Evolutionary conservation across 2,797 vertebrate species (phyloP), one percentile per base, ranked within the genome.

Genomic region (Clamator glandarius): DNA sequence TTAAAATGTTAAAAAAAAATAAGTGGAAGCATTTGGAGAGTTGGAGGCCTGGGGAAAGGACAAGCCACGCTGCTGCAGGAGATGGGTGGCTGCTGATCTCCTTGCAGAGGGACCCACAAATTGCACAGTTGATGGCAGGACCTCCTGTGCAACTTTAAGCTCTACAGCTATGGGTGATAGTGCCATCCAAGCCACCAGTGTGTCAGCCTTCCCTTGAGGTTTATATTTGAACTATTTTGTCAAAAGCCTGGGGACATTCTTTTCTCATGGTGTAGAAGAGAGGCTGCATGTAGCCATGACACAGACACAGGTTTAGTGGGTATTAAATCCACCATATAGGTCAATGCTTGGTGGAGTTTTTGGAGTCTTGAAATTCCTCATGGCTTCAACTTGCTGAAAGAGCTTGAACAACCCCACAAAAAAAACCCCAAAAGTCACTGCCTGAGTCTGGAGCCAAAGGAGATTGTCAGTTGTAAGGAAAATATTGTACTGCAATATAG

Each of bases 221-320:
- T 70, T 36, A 17, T n/a, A 4, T 78, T 41, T 76, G 28, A 33
- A 28, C 44, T 13, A 15, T 24, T 33, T n/a, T 26, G 36, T 29
- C 26, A 68, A 83, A 89, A 79, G 3, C 10, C 44, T 14, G 6
- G 20, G 39, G 23, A 14, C 8, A 48, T 12, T 66, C n/a, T 51
- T 25, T 21, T 44, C 6, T 64, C 15, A 0, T 2, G 50, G 58
- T 13, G 57, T 48, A 51, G 87, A 39, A 57, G 35, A 42, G 44
- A 16, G 36, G 75, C 12, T 57, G 28, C 5, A 2, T 8, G 1
- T 0, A 33, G 15, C 28, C 35, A 4, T 5, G 20, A 6, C 24
- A 15, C 70, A 31, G 55, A 23, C 31, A 14, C 16, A 16, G 17
- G 1, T 15, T 46, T 25, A 31, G n/a, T 0, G 2, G 24, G 17